Evolutionary conservation across 2,888 invertebrate genomes (phyloP), one percentile per base, ranked within the genome.

Genomic region (Cephalotes varians): DNA sequence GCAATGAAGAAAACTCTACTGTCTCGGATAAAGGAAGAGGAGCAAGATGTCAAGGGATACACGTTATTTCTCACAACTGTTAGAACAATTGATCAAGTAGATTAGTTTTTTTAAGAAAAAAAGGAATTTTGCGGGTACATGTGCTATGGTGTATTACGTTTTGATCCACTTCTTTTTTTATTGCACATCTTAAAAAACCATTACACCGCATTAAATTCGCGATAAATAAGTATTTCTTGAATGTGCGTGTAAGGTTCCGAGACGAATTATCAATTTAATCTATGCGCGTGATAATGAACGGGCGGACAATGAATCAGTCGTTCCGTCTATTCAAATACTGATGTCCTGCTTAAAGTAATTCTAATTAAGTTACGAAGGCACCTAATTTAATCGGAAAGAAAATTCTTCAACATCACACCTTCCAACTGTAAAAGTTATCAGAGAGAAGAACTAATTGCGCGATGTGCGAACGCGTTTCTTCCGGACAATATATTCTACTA

Each of bases 341-440:
- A 25, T 31, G 15, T 62, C 47, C 34, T 44, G 31, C 15, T 49
- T 47, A 49, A 58, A 47, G 21, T 73, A 60, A 73, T 62, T 47
- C 31, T 74, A 73, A 73, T 73, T 47, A 73, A 73, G 73, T 73
- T 60, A 73, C 72, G 60, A 73, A 77, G 64, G 67, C 76, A 77
- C 54, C 51, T 73, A 73, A 73, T 58, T 73, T 73, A 60, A 73
- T 62, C 5, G 28, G 9, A 44, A 58, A 47, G 40, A 6, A 72
- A 56, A 71, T 71, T 44, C 56, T 58, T 44, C 34, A 44, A 60
- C 18, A 6, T 0, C 54, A 10, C 40, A 40, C 12, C n/a, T 71
- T 34, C 10, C 31, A 15, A 9, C 7, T 28, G 25, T 49, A 25
- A 51, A 37, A 49, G 34, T 64, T 25, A 40, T 25, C 31, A 28